Conservation (phyloP, 2,888 invertebrate genomes). For the Tinea pellionella region DNA sequence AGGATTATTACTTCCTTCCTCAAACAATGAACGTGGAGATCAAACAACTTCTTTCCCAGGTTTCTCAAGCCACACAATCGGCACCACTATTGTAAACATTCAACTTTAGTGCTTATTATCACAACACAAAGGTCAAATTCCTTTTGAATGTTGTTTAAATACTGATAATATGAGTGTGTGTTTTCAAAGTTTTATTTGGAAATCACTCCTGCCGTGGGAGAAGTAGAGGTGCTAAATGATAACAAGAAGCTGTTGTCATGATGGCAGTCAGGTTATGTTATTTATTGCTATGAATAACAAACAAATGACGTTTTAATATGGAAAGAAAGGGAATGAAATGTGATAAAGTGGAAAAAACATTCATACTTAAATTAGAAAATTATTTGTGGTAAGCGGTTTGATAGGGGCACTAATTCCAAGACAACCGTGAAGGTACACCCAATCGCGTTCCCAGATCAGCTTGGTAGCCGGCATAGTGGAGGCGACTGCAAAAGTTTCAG, state of each 20-base stretch:
- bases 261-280: background rate
- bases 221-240: conserved; percentile 53
- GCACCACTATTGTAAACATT: background rate
- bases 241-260: conserved; percentile 34
- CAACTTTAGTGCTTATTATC: background rate
- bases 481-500: too few species aligned
- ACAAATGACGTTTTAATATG: background rate
- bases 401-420: too few species aligned
- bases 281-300: too few species aligned
- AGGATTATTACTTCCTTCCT: conserved; percentile 13
- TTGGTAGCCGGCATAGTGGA: too few species aligned
- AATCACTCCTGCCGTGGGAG: conserved; percentile 43
- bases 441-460: too few species aligned
- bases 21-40: conserved; percentile 21
- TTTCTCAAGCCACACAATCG: conserved; percentile 18
- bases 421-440: too few species aligned
- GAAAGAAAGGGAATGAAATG: background rate
- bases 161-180: background rate
- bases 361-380: too few species aligned
- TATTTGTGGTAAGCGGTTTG: too few species aligned
- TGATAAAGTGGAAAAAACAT: too few species aligned
- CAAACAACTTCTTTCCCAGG: conserved; percentile 46
- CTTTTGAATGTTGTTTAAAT: background rate
- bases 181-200: background rate
- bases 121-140: background rate